Base-by-base conservation (phyloP, 2,888 invertebrate species). In the Rotaria magnacalcarata region DNA sequence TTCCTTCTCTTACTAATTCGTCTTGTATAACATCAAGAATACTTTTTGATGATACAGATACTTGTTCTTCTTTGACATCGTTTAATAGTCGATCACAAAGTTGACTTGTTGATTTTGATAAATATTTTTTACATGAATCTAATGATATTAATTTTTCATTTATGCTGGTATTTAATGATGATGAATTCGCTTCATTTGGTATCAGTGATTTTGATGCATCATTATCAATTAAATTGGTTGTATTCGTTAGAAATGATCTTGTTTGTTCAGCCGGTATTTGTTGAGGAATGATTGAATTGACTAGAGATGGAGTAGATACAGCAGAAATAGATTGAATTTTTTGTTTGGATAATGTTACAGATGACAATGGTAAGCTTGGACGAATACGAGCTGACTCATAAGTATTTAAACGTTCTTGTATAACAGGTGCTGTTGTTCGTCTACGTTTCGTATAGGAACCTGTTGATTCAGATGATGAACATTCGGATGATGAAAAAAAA, bases 41-140 rank as follows among this genome's bases (percentile, higher is more conserved):
- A 80, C 47, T 47, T 41, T 34, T 11, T 34, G 67, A 67, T 67
- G 67, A 34, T 67, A 34, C 16, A 4, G 34, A 41, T 67, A 7
- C 19, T 19, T 67, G 67, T 27, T 67, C 67, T 19, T 67, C 67
- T 27, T 27, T 41, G 34, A 67, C 27, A 67, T 67, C 16, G 19
- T 16, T 67, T 41, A 41, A 67, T 34, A 34, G 34, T 47, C 8
- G 80, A 24, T 80, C 47, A 47, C 47, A 80, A n/a, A 80, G 47
- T 43, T 47, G 47, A 80, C 47, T 80, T 80, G 80, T n/a, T n/a
- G 47, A 47, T 80, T 80, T 80, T n/a, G 80, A 80, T 80, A 80
- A 47, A 80, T 47, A 47, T 24, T 47, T 47, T 80, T 80, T 80
- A 24, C 34, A 80, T 47, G 43, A 80, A n/a, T 47, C 47, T 47